Base-by-base conservation (phyloP, 1,140 invertebrate genomes). In the Liolophura sinensis region DNA sequence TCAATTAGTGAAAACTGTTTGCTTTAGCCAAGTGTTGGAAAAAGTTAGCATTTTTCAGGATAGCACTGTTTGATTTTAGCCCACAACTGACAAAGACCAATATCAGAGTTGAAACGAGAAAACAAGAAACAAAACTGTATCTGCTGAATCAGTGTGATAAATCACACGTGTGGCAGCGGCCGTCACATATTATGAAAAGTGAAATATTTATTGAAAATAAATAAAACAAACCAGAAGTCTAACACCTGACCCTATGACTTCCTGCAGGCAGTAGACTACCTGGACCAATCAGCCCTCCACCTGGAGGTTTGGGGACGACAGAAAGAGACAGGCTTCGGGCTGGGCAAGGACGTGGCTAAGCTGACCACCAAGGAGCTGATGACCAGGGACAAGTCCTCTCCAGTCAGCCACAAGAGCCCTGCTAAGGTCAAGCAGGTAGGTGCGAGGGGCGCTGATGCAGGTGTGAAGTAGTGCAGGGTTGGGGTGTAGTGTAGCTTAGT, bases 291-390 rank as follows among this genome's bases (percentile, higher is more conserved):
- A 7, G 79, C 79, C 20, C 68, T 89, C 12, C 78, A 82, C 31
- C 80, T 89, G 49, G 84, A 86, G 69, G 82, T 89, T 0, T 87
- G 86, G 86, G 88, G 87, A 4, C 77, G 79, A 65, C 87, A 89
- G 62, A 82, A 80, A 66, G 75, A 68, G 14, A 74, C 74, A 12
- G 67, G 70, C 0, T 48, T 18, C 15, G 69, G 48, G 57, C 49
- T 31, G 54, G 65, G 56, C 18, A 25, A n/a, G 40, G 46, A 24
- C n/a, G 15, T 22, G 7, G 24, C 60, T 1, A 24, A 52, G 16
- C 46, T 49, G n/a, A 68, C 25, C 59, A 71, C 71, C 31, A 69
- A 66, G 47, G 68, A 67, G 51, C 63, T 71, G 50, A 68, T 74
- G 68, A 46, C 64, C 49, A 48, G 64, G 9, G 75, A 73, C 40